These are phyloP conservation scores for Eudemis profundana DNA, from an alignment of 2,888 invertebrate genomes.

Conservation along the genomic window DNA sequence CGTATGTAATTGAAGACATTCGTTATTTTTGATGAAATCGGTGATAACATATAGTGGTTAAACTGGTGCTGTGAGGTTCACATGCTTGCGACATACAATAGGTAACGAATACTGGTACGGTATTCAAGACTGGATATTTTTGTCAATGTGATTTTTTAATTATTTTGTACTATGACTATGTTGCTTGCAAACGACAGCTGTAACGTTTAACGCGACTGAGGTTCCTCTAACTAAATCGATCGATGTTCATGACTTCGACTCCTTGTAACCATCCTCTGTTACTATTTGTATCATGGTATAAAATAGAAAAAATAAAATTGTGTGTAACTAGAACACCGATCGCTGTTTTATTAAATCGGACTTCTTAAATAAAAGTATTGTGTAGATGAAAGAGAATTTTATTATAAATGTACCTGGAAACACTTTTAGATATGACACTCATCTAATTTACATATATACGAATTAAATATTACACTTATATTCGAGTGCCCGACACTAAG, in stretches of 20 bases:
- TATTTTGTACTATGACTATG: slow-evolving; percentile 71
- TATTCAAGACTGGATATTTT: slow-evolving; percentile 72
- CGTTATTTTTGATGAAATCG: slow-evolving; percentile 52
- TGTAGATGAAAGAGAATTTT: slow-evolving; percentile 65
- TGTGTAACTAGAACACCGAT: slow-evolving; percentile 80
- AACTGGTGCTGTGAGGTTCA: slow-evolving; percentile 82
- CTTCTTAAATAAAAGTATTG: slow-evolving; percentile 53
- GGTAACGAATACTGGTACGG: slow-evolving; percentile 62
- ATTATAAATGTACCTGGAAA: slow-evolving; percentile 71
- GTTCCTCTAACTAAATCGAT: slow-evolving; percentile 71
- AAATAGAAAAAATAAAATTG: slow-evolving; percentile 79
- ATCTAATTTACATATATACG: slow-evolving; percentile 49
- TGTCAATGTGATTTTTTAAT: slow-evolving; percentile 65
- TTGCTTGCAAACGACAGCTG: slow-evolving; percentile 74
- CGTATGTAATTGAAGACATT: slow-evolving; percentile 42
- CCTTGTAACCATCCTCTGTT: slow-evolving; percentile 80
- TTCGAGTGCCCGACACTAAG: slow-evolving; percentile 64
- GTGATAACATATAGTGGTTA: slow-evolving; percentile 63
- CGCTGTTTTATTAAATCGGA: slow-evolving; percentile 69
- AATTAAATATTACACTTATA: slow-evolving; percentile 46
- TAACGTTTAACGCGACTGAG: slow-evolving; percentile 77
- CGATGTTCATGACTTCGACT: slow-evolving; percentile 67
- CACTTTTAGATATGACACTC: slow-evolving; percentile 60
- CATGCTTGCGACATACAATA: slow-evolving; percentile 77
- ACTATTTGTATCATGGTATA: slow-evolving; percentile 81